Percentiles rank a stretch among this genome's conserved stretches.
Evolutionary conservation across 1,140 invertebrate species (phyloP).

Genomic region (Lordiphosa clarofinis): DNA sequence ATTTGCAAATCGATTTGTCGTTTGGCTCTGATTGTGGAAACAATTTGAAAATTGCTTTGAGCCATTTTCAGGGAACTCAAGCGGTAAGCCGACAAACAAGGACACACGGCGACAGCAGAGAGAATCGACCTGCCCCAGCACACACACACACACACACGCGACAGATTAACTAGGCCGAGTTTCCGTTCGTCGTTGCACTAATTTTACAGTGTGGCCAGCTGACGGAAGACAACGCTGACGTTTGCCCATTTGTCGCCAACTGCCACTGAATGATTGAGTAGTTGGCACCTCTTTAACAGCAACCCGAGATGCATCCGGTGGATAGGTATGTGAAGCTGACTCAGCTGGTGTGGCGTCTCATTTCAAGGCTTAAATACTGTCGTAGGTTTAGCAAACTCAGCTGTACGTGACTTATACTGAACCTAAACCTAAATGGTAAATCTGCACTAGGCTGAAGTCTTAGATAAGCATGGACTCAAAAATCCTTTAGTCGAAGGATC

Average conservation of each 20-base stretch:
- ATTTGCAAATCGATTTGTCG: too few relatives aligned
- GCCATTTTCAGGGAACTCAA: slow-evolving; percentile 57
- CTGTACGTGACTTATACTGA: too few relatives aligned
- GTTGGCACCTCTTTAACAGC: slow-evolving; percentile 18
- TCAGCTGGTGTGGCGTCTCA: too few relatives aligned
- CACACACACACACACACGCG: slow-evolving; percentile 5
- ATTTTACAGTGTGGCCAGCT: slow-evolving; percentile 40
- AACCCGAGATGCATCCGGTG: background rate
- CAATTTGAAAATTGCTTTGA: slow-evolving; percentile 74
- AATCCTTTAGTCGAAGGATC: too few relatives aligned
- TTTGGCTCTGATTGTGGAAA: slow-evolving; percentile 56
- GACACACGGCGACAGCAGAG: slow-evolving; percentile 4
- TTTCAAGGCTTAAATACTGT: too few relatives aligned
- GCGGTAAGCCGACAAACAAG: slow-evolving; percentile 55
- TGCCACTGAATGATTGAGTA: slow-evolving; percentile 30
- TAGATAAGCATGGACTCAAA: too few relatives aligned
- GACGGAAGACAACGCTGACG: slow-evolving; percentile 1
- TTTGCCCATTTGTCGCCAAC: slow-evolving; percentile 11
- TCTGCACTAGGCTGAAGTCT: too few relatives aligned
- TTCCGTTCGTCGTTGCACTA: slow-evolving; percentile 27
- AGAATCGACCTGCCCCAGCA: too few relatives aligned
- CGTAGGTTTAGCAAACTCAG: too few relatives aligned
- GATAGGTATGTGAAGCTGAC: too few relatives aligned
- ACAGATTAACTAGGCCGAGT: slow-evolving; percentile 24
- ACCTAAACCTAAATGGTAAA: too few relatives aligned